A percentile compares a stretch with the other conserved stretches of the same genome.
Conservation (phyloP, 2,888 invertebrate species). For the Eristalinus sepulchralis region DNA sequence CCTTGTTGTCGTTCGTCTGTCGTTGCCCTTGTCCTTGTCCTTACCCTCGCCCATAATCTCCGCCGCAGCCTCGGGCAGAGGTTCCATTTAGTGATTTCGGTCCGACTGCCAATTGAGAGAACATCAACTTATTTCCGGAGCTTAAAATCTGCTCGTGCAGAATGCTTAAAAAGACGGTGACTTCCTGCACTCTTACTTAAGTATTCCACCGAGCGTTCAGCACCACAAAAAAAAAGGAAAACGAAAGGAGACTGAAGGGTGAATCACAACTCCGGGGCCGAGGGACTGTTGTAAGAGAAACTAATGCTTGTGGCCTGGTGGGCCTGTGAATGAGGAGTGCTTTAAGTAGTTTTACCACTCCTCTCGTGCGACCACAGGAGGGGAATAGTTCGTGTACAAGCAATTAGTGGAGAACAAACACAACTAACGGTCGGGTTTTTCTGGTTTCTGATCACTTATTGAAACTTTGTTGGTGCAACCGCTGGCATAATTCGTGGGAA, state of each 20-base stretch:
- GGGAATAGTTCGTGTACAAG: background rate
- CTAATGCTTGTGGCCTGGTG: background rate
- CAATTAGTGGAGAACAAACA: slow-evolving; percentile 8
- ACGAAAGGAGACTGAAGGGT: background rate
- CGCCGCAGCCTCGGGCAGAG: background rate
- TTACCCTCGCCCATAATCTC: background rate
- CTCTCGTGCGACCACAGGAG: background rate
- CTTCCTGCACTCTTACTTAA: slow-evolving; percentile 58
- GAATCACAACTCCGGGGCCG: background rate
- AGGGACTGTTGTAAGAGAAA: background rate
- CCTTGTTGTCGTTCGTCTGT: background rate
- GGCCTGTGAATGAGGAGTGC: background rate
- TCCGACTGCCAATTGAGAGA: slow-evolving; percentile 37
- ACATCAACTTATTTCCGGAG: slow-evolving; percentile 66
- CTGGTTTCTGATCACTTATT: slow-evolving; percentile 6
- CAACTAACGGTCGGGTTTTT: background rate
- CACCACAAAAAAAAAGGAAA: background rate
- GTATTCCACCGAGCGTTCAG: slow-evolving; percentile 23
- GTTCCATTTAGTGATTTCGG: slow-evolving; percentile 29
- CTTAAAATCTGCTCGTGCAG: slow-evolving; percentile 58
- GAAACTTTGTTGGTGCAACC: background rate
- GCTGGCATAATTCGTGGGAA: background rate
- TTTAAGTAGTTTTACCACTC: background rate
- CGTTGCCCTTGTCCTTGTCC: background rate
- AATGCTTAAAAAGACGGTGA: slow-evolving; percentile 50